These are phyloP conservation scores for Hirudo medicinalis DNA, from an alignment of 1,140 invertebrate species.

Conservation along the genomic window DNA sequence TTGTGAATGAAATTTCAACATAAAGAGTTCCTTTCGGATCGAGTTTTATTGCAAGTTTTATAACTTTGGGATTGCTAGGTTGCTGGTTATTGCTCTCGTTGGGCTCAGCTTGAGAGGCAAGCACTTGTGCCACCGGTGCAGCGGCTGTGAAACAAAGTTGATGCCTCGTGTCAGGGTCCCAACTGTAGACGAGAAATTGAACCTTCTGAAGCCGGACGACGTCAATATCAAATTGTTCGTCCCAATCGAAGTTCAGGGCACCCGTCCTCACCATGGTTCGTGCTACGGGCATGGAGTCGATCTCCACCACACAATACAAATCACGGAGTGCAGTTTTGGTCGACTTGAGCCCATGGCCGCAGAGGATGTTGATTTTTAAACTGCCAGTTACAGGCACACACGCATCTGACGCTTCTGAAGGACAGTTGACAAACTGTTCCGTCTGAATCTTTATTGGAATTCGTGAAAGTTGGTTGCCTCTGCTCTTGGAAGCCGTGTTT, in stretches of 20 bases:
- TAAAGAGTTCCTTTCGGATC: conserved; percentile 14
- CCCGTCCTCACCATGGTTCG: conserved; percentile 90
- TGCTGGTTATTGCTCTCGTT: conserved; percentile 34
- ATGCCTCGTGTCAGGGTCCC: conserved; percentile 68
- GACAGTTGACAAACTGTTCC: conserved; percentile 33
- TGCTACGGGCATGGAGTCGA: conserved; percentile 89
- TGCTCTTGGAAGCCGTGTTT: conserved; percentile 18
- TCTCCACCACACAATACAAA: conserved; percentile 90
- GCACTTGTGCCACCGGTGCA: neutral
- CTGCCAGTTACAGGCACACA: neutral
- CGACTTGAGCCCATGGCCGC: conserved; percentile 69
- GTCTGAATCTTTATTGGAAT: conserved; percentile 38
- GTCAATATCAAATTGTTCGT: conserved; percentile 94
- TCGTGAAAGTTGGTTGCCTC: conserved; percentile 34
- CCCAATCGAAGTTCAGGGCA: conserved; percentile 95
- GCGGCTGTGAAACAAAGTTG: conserved; percentile 32
- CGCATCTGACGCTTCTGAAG: conserved; percentile 40
- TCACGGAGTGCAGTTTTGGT: conserved; percentile 75
- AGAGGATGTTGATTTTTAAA: conserved; percentile 54
- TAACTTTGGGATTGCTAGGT: conserved; percentile 1
- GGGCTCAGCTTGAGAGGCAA: conserved; percentile 45
- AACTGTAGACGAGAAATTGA: conserved; percentile 90
- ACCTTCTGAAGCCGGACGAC: conserved; percentile 81
- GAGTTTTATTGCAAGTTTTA: conserved; percentile 16
- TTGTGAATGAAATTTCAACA: conserved; percentile 24